Base-by-base conservation (phyloP, 2,113 vertebrate species). In the Tympanuchus pallidicinctus region DNA sequence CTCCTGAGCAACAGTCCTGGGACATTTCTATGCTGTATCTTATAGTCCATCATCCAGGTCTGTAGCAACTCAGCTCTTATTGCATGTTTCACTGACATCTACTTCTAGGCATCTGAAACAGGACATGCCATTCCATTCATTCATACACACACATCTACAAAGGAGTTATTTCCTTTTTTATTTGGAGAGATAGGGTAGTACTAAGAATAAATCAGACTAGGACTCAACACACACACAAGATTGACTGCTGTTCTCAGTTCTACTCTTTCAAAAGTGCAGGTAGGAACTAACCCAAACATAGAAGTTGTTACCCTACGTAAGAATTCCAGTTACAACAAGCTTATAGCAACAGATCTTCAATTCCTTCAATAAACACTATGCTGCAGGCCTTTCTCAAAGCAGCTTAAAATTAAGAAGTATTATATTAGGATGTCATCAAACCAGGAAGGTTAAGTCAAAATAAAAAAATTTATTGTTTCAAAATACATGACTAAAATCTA, bases 401-500 rank as follows among this genome's bases (percentile, higher is more conserved):
- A 65, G 34, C 38, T 60, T 79, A 56, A 43, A 72, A 48, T 42
- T 42, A 40, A 34, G 6, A 6, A 38, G 4, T n/a, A 27, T 30
- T 75, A 5, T 8, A 56, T n/a, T 40, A 91, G 14, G 10, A n/a
- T 4, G 2, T n/a, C 57, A 66, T 36, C 57, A 92, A 56, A 67
- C 20, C 34, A 77, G 56, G n/a, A 96, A 71, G 40, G 36, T 54
- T 57, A 94, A 91, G 24, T 30, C 70, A 88, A 94, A 96, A 82
- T 96, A 22, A 97, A 97, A 95, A 95, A 96, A 78, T 96, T 78
- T 97, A 82, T 54, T 45, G 45, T 81, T 97, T 93, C 96, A 96
- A 90, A 94, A 91, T 78, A 96, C 38, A 90, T 1, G 48, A 92
- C 95, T 97, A 97, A 95, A 95, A 96, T 87, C 95, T 94, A 94